phyloP scores from a whole-genome alignment of 2,113 vertebrate species.

The Ivindomyrus marchei region DNA sequence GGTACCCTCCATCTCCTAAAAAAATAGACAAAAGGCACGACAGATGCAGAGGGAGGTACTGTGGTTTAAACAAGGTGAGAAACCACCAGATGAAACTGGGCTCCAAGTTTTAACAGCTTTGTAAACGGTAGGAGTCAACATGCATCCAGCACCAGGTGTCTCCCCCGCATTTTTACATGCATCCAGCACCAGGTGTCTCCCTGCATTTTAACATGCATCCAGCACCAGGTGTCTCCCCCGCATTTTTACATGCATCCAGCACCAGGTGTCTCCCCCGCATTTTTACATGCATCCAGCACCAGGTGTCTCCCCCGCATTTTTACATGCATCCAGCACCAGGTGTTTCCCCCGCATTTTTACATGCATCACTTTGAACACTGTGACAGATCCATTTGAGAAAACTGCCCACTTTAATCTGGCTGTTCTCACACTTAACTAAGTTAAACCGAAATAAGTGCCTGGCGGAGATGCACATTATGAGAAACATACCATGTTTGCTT shows the following conservation, averaged over 20 bases:
- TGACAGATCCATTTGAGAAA: neutral
- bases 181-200: too few relatives aligned
- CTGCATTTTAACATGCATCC: neutral
- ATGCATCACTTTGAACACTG: neutral
- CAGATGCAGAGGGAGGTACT: neutral
- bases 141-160: neutral
- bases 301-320: neutral
- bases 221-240: neutral
- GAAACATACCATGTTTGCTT: slow-evolving; percentile 53
- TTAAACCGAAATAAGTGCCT: neutral
- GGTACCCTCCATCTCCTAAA: slow-evolving; percentile 42
- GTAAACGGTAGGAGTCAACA: neutral
- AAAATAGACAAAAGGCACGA: slow-evolving; percentile 10
- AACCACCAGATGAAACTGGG: neutral
- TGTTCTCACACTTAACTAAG: neutral
- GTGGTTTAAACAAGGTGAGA: neutral
- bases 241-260: neutral
- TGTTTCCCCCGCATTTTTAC: neutral
- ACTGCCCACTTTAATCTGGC: neutral
- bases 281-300: neutral
- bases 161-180: neutral
- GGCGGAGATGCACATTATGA: neutral
- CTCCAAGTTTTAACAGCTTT: neutral
- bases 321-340: neutral
- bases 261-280: too few relatives aligned